Conservation (phyloP, 2,888 invertebrate genomes). For the Plusia festucae region DNA sequence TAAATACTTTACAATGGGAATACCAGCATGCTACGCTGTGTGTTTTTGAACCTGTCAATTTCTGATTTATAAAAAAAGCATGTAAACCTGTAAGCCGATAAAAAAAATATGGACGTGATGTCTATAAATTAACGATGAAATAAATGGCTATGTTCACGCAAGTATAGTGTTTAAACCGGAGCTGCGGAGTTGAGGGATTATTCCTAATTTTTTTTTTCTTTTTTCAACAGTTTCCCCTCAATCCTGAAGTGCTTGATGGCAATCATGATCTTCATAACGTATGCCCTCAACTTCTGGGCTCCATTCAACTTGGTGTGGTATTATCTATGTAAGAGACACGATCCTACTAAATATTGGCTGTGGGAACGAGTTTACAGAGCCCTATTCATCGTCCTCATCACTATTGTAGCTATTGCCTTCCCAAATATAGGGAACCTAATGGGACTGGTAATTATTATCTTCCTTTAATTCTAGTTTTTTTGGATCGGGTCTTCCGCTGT, state of each 20-base stretch:
- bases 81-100: no score
- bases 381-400: slow-evolving; percentile 73
- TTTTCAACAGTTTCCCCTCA: slow-evolving; percentile 75
- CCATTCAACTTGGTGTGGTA: slow-evolving; percentile 85
- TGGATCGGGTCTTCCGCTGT: no score
- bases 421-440: slow-evolving; percentile 84
- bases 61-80: no score
- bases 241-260: slow-evolving; percentile 81
- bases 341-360: slow-evolving; percentile 74
- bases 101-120: no score
- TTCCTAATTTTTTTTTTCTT: slow-evolving; percentile 10
- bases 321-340: slow-evolving; percentile 76
- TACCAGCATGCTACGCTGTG: no score
- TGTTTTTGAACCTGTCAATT: no score
- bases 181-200: background rate
- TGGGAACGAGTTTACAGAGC: slow-evolving; percentile 83
- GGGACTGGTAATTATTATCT: slow-evolving; percentile 76
- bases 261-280: slow-evolving; percentile 84
- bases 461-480: background rate
- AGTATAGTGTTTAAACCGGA: no score
- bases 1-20: no score
- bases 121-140: no score
- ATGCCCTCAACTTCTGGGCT: slow-evolving; percentile 84
- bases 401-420: slow-evolving; percentile 78
- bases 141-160: no score